Base-by-base conservation (phyloP, 2,888 invertebrate genomes). In the Ectemnius lituratus region DNA sequence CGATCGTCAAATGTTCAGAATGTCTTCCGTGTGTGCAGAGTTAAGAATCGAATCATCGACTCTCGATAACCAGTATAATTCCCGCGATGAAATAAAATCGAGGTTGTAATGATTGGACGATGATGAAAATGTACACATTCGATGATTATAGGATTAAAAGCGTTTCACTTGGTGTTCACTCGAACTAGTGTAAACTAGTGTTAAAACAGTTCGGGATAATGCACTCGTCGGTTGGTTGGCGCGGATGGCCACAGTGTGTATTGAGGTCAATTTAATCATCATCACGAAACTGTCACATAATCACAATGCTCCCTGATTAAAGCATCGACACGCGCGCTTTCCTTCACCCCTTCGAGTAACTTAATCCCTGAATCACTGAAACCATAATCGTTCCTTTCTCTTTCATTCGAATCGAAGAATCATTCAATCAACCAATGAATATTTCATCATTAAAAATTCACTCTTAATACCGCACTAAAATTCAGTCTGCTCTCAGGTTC, bases 241-340 rank as follows among this genome's bases (percentile, higher is more conserved):
- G 69, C 78, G 78, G 80, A 82, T 78, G 80, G 73, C 57, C 82
- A 78, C 76, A 49, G 60, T 74, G 58, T 74, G 71, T 80, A 82
- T 82, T 76, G 82, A 82, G 82, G 82, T 82, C 82, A 82, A 82
- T 82, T 82, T 80, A 82, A 82, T 82, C 82, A 78, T 70, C 77
- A 77, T 78, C 78, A 82, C 82, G 80, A 82, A 82, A 82, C 82
- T 80, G 82, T 82, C 82, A 76, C 82, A 82, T 80, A 82, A 80
- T 80, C 78, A 73, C 74, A 68, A 66, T 78, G 82, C 76, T 80
- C 67, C 80, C 72, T 72, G 72, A 68, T 58, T 70, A 64, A 66
- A 14, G 59, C 45, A 61, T 61, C 18, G 52, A 62, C 60, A 61
- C 47, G 60, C 67, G 67, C 60, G 63, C 73, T 64, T 20, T 61